phyloP scores from a whole-genome alignment of 2,113 vertebrate genomes.

The Oryctolagus cuniculus region mOryCun1.1 NC_091436.1:8704001-8704500 shows the following conservation, averaged over 20 bases:
- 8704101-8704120: constrained; percentile 98
- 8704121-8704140: constrained; percentile 92
- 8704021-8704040: background rate
- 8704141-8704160: constrained; percentile 56
- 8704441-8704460: no score
- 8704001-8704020: constrained; percentile 36
- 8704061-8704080: constrained; percentile 94
- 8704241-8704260: background rate
- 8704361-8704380: no score
- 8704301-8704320: background rate
- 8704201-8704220: background rate
- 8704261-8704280: background rate
- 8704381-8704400: no score
- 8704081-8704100: constrained; percentile 97
- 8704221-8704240: background rate
- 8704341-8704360: no score
- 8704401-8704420: no score
- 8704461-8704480: no score
- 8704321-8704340: no score
- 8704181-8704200: background rate
- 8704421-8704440: no score
- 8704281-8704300: background rate
- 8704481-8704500: no score
- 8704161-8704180: background rate
- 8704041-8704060: constrained; percentile 97